Conservation (phyloP, 2,888 invertebrate genomes). For the Phengaris arion region DNA sequence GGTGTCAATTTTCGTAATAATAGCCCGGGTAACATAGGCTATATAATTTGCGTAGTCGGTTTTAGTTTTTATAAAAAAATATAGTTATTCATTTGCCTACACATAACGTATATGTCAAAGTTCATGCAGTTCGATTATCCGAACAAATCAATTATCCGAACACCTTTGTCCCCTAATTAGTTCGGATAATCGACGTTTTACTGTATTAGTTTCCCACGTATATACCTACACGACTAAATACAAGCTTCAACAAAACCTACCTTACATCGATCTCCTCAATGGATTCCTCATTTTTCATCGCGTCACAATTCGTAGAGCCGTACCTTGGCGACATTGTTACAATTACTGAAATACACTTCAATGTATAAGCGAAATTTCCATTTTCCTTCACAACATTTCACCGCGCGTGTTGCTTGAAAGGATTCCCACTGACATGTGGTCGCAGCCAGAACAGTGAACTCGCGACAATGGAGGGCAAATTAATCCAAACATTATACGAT, state of each 20-base stretch:
- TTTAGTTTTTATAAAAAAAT: too few species aligned
- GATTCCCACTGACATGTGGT: slow-evolving; percentile 59
- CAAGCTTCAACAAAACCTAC: slow-evolving; percentile 45
- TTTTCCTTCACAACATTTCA: slow-evolving; percentile 37
- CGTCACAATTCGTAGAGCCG: slow-evolving; percentile 61
- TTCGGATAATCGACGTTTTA: too few species aligned
- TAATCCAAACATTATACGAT: slow-evolving; percentile 9
- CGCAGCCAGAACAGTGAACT: slow-evolving; percentile 1
- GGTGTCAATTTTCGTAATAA: too few species aligned
- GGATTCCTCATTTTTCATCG: slow-evolving; percentile 47
- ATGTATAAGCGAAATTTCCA: slow-evolving; percentile 25
- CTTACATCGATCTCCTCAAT: slow-evolving; percentile 56
- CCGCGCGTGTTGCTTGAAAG: slow-evolving; percentile 60
- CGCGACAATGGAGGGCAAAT: slow-evolving; percentile 7
- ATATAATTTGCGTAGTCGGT: too few species aligned
- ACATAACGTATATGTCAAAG: too few species aligned
- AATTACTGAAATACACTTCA: slow-evolving; percentile 22
- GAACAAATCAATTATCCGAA: too few species aligned
- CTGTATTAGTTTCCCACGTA: too few species aligned
- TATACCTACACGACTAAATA: too few species aligned
- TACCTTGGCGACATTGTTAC: slow-evolving; percentile 51
- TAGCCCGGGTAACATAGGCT: too few species aligned
- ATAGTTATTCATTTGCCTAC: too few species aligned
- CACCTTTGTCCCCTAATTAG: too few species aligned
- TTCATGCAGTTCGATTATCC: too few species aligned